phyloP scores from a whole-genome alignment of 2,888 invertebrate species.

The Drosophila yooni region DNA sequence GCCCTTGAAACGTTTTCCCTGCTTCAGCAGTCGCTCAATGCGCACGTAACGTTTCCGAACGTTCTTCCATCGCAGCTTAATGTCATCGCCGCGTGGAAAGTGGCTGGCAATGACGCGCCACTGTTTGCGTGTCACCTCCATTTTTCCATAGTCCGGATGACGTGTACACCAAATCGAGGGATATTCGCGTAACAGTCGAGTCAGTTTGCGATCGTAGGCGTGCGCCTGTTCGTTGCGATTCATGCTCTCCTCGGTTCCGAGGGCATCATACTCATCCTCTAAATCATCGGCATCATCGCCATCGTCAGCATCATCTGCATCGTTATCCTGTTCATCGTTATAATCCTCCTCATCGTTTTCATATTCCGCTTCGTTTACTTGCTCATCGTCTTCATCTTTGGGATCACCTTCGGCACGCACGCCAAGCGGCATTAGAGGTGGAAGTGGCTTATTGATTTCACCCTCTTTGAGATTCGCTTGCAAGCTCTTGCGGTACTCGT shows the following conservation, averaged over 20 bases:
- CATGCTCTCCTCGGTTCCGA: constrained; percentile 80
- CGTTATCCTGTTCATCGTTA: constrained; percentile 40
- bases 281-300: constrained; percentile 64
- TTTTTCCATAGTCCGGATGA: constrained; percentile 82
- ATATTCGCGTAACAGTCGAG: constrained; percentile 76
- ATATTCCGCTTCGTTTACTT: constrained; percentile 30
- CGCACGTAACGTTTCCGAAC: constrained; percentile 81
- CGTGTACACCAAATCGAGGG: constrained; percentile 83
- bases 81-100: constrained; percentile 76
- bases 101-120: constrained; percentile 81
- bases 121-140: constrained; percentile 78
- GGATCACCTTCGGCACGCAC: constrained; percentile 67
- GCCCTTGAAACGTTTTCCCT: constrained; percentile 82
- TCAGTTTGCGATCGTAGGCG: constrained; percentile 80
- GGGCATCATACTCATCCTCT: constrained; percentile 57
- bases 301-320: constrained; percentile 58
- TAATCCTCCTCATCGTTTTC: constrained; percentile 37
- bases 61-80: constrained; percentile 82
- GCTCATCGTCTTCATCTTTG: constrained; percentile 57
- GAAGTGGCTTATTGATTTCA: constrained; percentile 66
- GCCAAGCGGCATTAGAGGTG: constrained; percentile 75
- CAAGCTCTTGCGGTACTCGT: constrained; percentile 82
- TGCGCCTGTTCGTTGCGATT: constrained; percentile 80
- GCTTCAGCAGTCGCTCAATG: constrained; percentile 71
- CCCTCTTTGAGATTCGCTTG: constrained; percentile 80